Percentiles rank a stretch among this genome's conserved stretches.
phyloP scores from a whole-genome alignment of 1,140 invertebrate species.

The Laupala kohalensis region DNA sequence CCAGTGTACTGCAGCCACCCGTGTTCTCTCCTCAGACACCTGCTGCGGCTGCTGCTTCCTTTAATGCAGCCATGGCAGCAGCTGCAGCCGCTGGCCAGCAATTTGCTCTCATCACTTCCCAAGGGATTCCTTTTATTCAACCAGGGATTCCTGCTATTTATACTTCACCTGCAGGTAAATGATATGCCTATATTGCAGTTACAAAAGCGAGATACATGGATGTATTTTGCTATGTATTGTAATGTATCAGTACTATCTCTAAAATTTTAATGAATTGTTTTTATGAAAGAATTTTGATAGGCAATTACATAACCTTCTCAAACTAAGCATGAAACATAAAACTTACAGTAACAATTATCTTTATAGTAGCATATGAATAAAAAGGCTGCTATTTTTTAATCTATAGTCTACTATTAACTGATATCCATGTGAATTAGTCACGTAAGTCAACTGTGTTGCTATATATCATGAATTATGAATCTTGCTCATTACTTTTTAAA shows the following conservation, averaged over 20 bases:
- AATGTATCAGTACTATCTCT: neutral
- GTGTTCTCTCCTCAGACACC: conserved; percentile 12
- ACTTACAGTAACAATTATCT: neutral
- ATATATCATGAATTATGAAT: too few species aligned
- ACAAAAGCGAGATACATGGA: too few species aligned
- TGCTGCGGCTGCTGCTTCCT: conserved; percentile 20
- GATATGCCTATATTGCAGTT: too few species aligned
- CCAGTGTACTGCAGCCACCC: neutral
- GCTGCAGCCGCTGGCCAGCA: conserved; percentile 24
- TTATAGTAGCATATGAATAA: too few species aligned
- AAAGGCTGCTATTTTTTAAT: too few species aligned
- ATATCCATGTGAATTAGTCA: too few species aligned
- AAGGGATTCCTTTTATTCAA: conserved; percentile 26
- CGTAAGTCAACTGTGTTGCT: too few species aligned
- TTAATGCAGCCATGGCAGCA: conserved; percentile 20
- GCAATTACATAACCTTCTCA: neutral
- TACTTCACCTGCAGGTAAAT: conserved; percentile 24
- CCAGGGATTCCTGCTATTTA: conserved; percentile 26
- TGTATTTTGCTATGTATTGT: too few species aligned
- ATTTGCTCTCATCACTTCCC: conserved; percentile 27
- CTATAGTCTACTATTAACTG: too few species aligned
- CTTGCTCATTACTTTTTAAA: too few species aligned
- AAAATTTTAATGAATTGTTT: neutral
- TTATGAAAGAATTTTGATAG: neutral
- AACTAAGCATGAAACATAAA: neutral